These are phyloP conservation scores for Xylota segnis DNA, from an alignment of 2,888 invertebrate genomes.

Conservation along the genomic window DNA sequence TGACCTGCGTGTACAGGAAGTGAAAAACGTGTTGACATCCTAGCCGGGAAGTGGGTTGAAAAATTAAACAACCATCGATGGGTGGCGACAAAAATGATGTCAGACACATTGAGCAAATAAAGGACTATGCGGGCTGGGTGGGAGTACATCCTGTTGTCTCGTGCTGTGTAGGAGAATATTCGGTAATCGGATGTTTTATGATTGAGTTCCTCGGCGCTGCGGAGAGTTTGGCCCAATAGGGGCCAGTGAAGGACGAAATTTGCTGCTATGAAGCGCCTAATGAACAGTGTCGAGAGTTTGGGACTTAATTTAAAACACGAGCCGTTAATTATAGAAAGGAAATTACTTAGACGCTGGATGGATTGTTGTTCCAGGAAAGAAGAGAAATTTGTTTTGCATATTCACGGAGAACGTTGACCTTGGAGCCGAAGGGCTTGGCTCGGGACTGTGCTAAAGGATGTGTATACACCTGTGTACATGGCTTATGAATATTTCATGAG, in stretches of 20 bases:
- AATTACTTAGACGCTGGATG: not conserved
- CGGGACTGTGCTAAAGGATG: not conserved
- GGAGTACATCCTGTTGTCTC: constrained; percentile 1
- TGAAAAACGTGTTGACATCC: not conserved
- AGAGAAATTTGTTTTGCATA: not conserved
- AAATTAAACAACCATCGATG: not conserved
- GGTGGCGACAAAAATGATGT: not conserved
- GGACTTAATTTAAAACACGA: constrained; percentile 8
- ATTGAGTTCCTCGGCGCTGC: constrained; percentile 1
- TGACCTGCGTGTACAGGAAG: not conserved
- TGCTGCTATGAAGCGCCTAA: constrained; percentile 28
- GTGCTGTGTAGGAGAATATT: constrained; percentile 6
- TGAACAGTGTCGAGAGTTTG: not conserved
- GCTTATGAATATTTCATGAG: not conserved
- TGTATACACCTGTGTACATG: not conserved
- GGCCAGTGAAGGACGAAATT: constrained; percentile 30
- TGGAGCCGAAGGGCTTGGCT: not conserved
- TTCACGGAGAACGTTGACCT: not conserved
- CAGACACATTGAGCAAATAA: not conserved
- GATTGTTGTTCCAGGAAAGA: not conserved
- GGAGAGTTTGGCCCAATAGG: constrained; percentile 18
- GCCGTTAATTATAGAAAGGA: constrained; percentile 15
- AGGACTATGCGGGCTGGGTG: not conserved
- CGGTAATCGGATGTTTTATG: not conserved
- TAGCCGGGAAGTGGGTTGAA: not conserved